Base-by-base conservation (phyloP, 2,113 vertebrate genomes). In the Cyanistes caeruleus region DNA sequence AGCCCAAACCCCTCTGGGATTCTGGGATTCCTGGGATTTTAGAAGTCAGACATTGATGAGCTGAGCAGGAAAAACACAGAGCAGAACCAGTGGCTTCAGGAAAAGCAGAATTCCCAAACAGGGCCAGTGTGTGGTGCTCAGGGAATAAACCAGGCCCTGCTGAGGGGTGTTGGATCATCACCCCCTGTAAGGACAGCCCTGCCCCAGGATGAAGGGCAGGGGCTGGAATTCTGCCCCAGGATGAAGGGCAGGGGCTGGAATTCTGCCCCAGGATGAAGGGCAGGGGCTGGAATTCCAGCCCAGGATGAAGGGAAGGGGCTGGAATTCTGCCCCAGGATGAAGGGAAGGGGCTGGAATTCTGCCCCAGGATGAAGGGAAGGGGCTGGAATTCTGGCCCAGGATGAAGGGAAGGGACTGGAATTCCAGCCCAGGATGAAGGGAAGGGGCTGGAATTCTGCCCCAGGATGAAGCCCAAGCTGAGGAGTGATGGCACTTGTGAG, bases 81-180 rank as follows among this genome's bases (percentile, higher is more conserved):
- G 19, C 33, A 68, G 78, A 77, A 49, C 8, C 52, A 20, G 4
- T 24, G 73, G 43, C 49, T 17, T 9, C 6, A 58, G 44, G 30
- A 28, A 43, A 51, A 62, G 2, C 59, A 63, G 13, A 23, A 46
- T 27, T 56, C 63, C 53, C 52, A 48, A 41, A 9, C 8, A 1
- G 0, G 5, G 41, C 2, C 8, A 11, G 15, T 0, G 55, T 6
- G 56, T 0, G 22, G 33, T 13, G 63, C 74, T 35, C 20, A 5
- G 64, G 53, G 21, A n/a, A 8, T 0, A 5, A 8, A 15, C 1
- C 24, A 12, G 35, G 17, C n/a, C 6, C 58, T 28, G 48, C 79
- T 12, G 37, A 8, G 18, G 46, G 2, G 48, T 0, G 5, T 4
- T 7, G 2, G 39, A 6, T 3, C 23, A 3, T 2, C 23, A 41